Evolutionary conservation across 2,797 vertebrate genomes (phyloP), one percentile per base, ranked within the genome.

Genomic region (Molossus alvarezi): DNA sequence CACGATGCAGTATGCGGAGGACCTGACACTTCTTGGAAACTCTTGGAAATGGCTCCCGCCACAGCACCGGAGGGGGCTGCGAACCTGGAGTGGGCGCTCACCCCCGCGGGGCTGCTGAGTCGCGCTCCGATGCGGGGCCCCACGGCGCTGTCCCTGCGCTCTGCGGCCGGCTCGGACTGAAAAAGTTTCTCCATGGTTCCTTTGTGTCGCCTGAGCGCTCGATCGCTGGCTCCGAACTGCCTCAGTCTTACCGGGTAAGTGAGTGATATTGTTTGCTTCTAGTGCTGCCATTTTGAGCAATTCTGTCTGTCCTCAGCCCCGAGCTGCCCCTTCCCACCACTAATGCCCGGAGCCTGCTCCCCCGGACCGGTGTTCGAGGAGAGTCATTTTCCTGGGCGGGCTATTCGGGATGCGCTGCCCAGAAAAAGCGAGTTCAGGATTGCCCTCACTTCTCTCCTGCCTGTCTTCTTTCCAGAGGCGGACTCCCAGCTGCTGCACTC

Each of bases 121-220:
- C 1, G 85, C 91, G 90, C 89, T 27, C 48, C 9, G 88, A 81
- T n/a, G 72, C 57, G 4, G 93, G 92, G 58, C 95, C 96, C 86
- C 93, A 93, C 89, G 96, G 97, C 94, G 96, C 97, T 27, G 90
- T 88, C 76, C 91, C 96, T 21, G 96, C 81, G 95, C 97, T 88
- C 97, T 51, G 97, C 97, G 97, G 97, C 97, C 96, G 96, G 85
- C 97, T 97, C 93, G 89, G 97, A 97, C 98, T 93, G 97, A 95
- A 98, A 97, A 98, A 98, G 98, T 98, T 98, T 98, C 98, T 98
- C 98, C 98, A 98, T 98, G 97, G 84, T 97, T 88, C 96, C 97
- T 97, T 97, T 87, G 97, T 90, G 97, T 95, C 83, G 75, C 92
- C 96, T 87, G 95, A 86, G 97, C 95, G 93, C 96, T 91, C 92